A percentile compares a stretch with the other conserved stretches of the same genome.
These are phyloP conservation scores for Pontoporia blainvillei DNA, from an alignment of 2,113 vertebrate species.

Conservation along the genomic window DNA sequence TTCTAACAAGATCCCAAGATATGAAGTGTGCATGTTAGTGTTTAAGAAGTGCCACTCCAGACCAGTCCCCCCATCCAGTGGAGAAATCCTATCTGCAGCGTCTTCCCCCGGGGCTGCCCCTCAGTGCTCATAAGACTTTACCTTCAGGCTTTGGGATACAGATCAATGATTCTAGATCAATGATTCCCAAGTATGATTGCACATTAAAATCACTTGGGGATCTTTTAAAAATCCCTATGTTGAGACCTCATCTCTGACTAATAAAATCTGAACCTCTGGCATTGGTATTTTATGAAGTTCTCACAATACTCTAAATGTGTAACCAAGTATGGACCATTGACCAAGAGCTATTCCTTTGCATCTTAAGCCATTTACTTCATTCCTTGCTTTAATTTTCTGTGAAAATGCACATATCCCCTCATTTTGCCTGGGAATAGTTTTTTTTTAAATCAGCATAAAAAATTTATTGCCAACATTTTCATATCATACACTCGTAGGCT, in stretches of 20 bases:
- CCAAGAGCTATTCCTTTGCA: neutral
- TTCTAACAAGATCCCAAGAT: neutral
- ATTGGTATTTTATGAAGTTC: neutral
- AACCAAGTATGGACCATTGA: neutral
- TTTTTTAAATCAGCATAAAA: constrained; percentile 22
- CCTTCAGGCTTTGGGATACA: neutral
- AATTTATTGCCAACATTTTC: constrained; percentile 25
- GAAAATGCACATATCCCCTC: constrained; percentile 44
- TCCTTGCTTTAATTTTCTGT: constrained; percentile 45
- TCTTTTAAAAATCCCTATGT: neutral
- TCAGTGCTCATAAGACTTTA: neutral
- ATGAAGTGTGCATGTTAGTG: neutral
- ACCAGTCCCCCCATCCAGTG: neutral
- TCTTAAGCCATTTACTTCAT: neutral
- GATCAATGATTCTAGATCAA: neutral
- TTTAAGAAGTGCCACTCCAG: neutral
- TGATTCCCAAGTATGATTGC: neutral
- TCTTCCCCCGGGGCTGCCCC: neutral
- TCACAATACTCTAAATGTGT: neutral
- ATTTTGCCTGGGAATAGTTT: constrained; percentile 48
- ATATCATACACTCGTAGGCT: neutral
- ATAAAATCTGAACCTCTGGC: neutral
- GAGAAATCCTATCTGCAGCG: fast-evolving
- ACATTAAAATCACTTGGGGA: neutral
- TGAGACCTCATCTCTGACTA: neutral